Conservation (phyloP, 2,113 vertebrate genomes). For the Thunnus maccoyii region DNA sequence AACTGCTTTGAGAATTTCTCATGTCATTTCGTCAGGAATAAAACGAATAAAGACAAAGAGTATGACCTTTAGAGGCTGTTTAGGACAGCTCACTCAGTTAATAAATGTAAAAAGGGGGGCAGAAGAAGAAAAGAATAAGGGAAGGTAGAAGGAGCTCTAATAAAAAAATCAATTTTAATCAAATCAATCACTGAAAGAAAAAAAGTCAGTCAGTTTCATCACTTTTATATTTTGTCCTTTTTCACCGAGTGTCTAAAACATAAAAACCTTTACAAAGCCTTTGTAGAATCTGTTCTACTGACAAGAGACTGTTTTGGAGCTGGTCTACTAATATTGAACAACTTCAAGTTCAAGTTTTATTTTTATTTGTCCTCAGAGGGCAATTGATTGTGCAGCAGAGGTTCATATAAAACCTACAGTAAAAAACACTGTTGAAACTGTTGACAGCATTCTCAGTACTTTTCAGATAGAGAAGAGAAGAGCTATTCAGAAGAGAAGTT, state of each 20-base stretch:
- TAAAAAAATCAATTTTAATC: background rate
- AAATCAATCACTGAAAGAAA: background rate
- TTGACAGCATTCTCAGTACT: slow-evolving; percentile 7
- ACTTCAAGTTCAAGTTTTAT: slow-evolving; percentile 38
- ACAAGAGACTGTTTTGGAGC: background rate
- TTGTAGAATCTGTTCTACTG: background rate
- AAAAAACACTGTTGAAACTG: slow-evolving; percentile 3
- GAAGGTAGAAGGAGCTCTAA: background rate
- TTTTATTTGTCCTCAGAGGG: slow-evolving; percentile 22
- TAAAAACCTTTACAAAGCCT: slow-evolving; percentile 19
- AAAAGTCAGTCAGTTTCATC: background rate
- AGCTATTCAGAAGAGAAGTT: too few species aligned
- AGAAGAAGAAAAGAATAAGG: background rate
- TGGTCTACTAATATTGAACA: slow-evolving; percentile 24
- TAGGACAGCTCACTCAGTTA: slow-evolving; percentile 21
- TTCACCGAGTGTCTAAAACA: background rate
- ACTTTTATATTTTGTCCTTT: background rate
- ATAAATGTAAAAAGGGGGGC: slow-evolving; percentile 15
- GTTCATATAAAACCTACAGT: slow-evolving; percentile 12
- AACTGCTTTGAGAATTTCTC: slow-evolving; percentile 22
- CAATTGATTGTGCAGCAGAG: slow-evolving; percentile 1
- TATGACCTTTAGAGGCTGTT: slow-evolving; percentile 47
- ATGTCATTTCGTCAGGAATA: slow-evolving; percentile 18
- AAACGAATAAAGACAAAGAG: background rate
- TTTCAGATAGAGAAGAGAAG: background rate